A percentile compares a stretch with the other conserved stretches of the same genome.
Evolutionary conservation across 1,140 invertebrate genomes (phyloP).

Genomic region (Zaprionus inermis): DNA sequence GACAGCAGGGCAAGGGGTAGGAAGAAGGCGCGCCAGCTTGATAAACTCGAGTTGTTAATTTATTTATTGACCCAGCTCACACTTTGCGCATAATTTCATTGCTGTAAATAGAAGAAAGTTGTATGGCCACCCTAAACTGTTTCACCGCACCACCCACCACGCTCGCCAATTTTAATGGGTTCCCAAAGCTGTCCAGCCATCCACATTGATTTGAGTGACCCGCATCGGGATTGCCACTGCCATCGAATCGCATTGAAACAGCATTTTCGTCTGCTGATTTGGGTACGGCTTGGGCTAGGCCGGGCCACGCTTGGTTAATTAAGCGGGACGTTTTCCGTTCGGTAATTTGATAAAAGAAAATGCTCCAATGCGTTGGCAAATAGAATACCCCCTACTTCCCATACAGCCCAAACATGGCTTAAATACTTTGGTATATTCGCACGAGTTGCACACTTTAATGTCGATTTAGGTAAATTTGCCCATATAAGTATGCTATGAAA

Average conservation of each 20-base stretch:
- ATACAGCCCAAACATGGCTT: neutral
- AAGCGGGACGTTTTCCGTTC: constrained; percentile 42
- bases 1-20: constrained; percentile 18
- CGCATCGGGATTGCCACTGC: constrained; percentile 47
- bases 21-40: constrained; percentile 24
- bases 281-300: constrained; percentile 28
- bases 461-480: neutral
- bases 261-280: constrained; percentile 63
- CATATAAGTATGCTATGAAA: neutral
- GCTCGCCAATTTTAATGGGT: neutral
- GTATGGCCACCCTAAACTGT: constrained; percentile 41
- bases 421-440: neutral
- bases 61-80: constrained; percentile 66
- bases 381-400: constrained; percentile 14
- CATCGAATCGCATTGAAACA: constrained; percentile 62
- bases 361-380: constrained; percentile 6
- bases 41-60: constrained; percentile 60
- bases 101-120: constrained; percentile 56
- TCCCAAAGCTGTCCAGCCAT: constrained; percentile 14
- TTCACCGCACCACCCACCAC: neutral
- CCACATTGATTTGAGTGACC: constrained; percentile 43
- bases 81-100: constrained; percentile 44
- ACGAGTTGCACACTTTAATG: neutral
- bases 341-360: constrained; percentile 30
- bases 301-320: constrained; percentile 63